Evolutionary conservation across 2,888 invertebrate species (phyloP).

Genomic region (Gryllus longicercus): DNA sequence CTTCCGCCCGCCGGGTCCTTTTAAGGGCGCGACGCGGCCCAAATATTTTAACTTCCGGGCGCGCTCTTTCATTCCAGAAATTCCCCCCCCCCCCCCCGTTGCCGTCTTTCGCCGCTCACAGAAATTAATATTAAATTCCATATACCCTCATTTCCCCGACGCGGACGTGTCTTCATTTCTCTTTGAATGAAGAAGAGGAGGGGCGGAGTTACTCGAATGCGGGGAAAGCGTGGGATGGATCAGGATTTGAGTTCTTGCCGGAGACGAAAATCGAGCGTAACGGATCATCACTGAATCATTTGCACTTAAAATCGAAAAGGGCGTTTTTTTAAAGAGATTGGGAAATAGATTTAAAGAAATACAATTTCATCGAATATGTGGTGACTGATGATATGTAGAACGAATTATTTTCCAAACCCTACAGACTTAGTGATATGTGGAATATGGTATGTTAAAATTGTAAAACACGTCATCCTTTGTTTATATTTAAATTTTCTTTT

Average conservation of each 20-base stretch:
- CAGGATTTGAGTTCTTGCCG: neutral
- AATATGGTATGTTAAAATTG: too few relatives aligned
- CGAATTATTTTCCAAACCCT: too few relatives aligned
- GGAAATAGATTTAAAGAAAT: too few relatives aligned
- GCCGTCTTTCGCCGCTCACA: neutral
- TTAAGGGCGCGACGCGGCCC: neutral
- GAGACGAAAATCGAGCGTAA: neutral
- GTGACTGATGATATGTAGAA: too few relatives aligned
- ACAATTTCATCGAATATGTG: too few relatives aligned
- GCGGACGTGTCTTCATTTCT: neutral
- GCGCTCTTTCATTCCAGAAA: neutral
- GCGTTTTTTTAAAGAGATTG: too few relatives aligned
- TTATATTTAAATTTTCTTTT: too few relatives aligned
- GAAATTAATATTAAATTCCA: constrained; percentile 10
- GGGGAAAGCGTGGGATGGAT: neutral
- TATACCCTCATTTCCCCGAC: neutral
- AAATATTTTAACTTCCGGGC: neutral
- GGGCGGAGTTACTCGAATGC: neutral
- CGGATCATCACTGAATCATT: neutral
- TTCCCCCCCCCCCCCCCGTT: neutral
- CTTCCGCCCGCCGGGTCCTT: constrained; percentile 3
- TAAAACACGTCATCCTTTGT: too few relatives aligned
- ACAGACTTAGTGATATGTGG: too few relatives aligned
- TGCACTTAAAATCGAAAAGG: neutral
- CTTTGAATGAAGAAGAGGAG: neutral